phyloP scores from a whole-genome alignment of 2,797 vertebrate genomes.

The Aeoliscus strigatus region DNA sequence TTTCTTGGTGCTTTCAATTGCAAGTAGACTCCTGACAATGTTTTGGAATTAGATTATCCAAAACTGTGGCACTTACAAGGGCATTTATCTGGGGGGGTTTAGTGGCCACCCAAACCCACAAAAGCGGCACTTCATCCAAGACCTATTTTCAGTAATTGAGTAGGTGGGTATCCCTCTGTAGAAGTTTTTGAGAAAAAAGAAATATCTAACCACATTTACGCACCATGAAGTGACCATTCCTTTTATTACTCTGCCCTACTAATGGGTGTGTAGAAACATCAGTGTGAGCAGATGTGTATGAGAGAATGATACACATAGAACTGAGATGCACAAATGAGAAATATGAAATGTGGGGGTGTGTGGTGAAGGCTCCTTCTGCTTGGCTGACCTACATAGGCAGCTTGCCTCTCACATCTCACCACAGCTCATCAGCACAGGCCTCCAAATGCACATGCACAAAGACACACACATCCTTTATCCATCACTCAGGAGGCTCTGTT shows the following conservation, averaged over 20 bases:
- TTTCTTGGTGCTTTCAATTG: too few relatives aligned
- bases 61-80: too few relatives aligned
- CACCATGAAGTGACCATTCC: conserved; percentile 2
- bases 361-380: conserved; percentile 75
- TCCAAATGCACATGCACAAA: conserved; percentile 43
- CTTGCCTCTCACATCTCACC: conserved; percentile 76
- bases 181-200: conserved; percentile 4
- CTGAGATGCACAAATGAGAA: conserved; percentile 65
- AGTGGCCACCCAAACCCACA: too few relatives aligned
- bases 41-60: too few relatives aligned
- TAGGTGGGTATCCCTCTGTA: conserved; percentile 21
- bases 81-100: too few relatives aligned
- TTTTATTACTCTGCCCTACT: conserved; percentile 21
- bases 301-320: conserved; percentile 25
- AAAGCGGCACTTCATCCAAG: too few relatives aligned
- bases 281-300: conserved; percentile 32
- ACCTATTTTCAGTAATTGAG: neutral
- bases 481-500: conserved; percentile 71
- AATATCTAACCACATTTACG: conserved; percentile 9
- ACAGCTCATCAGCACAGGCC: conserved; percentile 69
- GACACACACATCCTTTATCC: conserved; percentile 55
- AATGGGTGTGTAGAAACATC: conserved; percentile 30
- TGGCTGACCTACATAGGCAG: conserved; percentile 83
- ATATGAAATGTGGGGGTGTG: conserved; percentile 77
- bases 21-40: too few relatives aligned